Evolutionary conservation across 2,888 invertebrate genomes (phyloP).

Genomic region (Pammene fasciana): DNA sequence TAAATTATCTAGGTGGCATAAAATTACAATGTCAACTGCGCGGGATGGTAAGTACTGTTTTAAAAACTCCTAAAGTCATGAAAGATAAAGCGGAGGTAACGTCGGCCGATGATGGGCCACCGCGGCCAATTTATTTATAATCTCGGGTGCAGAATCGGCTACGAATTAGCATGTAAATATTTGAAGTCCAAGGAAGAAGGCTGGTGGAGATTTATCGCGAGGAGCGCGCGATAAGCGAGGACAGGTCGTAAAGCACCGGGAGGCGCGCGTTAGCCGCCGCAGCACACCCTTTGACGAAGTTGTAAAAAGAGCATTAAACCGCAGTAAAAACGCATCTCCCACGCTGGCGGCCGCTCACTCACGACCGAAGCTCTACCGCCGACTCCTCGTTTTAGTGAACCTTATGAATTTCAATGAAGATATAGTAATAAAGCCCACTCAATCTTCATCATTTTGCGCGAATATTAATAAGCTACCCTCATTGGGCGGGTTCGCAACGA

Average conservation of each 20-base stretch:
- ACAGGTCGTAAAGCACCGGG: conserved; percentile 76
- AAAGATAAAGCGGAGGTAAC: conserved; percentile 75
- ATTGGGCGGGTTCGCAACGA: conserved; percentile 6
- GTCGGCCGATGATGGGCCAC: conserved; percentile 69
- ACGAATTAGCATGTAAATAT: conserved; percentile 84
- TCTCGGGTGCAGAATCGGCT: conserved; percentile 80
- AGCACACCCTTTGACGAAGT: conserved; percentile 80
- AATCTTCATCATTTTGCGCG: conserved; percentile 34
- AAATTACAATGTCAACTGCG: conserved; percentile 71
- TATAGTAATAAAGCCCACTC: conserved; percentile 63
- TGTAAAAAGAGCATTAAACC: conserved; percentile 83
- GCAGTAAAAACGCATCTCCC: conserved; percentile 81
- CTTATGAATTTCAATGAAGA: conserved; percentile 83
- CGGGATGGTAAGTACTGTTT: conserved; percentile 60
- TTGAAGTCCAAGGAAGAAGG: conserved; percentile 78
- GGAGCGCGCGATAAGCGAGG: conserved; percentile 77
- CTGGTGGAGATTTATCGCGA: conserved; percentile 80
- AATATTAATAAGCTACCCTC: conserved; percentile 26
- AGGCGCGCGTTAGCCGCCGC: conserved; percentile 53
- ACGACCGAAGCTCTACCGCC: conserved; percentile 52
- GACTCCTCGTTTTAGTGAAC: conserved; percentile 74
- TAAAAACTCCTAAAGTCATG: conserved; percentile 75
- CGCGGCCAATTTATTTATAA: conserved; percentile 79
- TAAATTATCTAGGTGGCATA: conserved; percentile 71
- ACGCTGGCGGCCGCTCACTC: conserved; percentile 49